These are phyloP conservation scores for Ploceus nigricollis DNA, from an alignment of 2,113 vertebrate species.

Conservation along the genomic window DNA sequence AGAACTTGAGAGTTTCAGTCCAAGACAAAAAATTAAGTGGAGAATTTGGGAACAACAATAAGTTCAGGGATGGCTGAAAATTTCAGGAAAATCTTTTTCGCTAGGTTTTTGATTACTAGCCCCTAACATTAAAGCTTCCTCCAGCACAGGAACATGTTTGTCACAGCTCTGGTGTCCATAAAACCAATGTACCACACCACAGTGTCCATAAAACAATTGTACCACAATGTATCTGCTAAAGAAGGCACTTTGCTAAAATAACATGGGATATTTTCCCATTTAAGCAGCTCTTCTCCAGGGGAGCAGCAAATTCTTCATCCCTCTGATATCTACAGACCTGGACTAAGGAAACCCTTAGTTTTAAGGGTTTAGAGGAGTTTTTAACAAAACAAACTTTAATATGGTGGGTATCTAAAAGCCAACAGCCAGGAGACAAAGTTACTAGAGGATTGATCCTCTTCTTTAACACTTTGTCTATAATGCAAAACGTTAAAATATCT, in stretches of 20 bases:
- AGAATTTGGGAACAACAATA: not conserved
- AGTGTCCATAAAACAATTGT: not conserved
- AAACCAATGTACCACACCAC: not conserved
- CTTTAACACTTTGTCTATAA: not conserved
- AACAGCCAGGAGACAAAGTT: not conserved
- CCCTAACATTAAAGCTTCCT: not conserved
- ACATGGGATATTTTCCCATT: not conserved
- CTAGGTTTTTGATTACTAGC: not conserved
- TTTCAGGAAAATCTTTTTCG: not conserved
- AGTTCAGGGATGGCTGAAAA: not conserved
- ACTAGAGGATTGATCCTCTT: not conserved
- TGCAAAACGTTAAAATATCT: not conserved
- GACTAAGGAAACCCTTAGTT: not conserved
- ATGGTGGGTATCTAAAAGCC: not conserved
- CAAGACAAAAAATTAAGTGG: not conserved
- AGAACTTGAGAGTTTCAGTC: not conserved
- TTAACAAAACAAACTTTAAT: not conserved
- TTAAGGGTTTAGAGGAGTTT: too few species aligned
- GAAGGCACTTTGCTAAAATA: not conserved
- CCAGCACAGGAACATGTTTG: not conserved
- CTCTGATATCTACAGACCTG: not conserved
- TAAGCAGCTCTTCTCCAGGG: not conserved
- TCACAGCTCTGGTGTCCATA: not conserved
- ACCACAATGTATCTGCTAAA: too few species aligned
- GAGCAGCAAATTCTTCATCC: not conserved